These are phyloP conservation scores for Telmatochromis brichardi DNA, from an alignment of 2,113 vertebrate genomes.

Conservation along the genomic window DNA sequence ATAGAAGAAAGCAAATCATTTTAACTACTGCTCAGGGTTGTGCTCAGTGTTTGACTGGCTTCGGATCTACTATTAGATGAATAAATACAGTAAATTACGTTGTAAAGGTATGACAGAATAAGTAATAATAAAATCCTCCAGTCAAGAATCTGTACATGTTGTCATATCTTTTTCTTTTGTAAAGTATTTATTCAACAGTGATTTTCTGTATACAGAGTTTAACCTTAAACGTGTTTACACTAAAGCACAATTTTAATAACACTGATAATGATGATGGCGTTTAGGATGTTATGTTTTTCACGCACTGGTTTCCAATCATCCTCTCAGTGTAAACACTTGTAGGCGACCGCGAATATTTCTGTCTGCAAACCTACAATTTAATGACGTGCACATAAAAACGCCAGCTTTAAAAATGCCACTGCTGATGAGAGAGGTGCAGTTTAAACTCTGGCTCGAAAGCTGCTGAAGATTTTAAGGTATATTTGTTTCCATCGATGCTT, in stretches of 20 bases:
- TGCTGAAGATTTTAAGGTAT: neutral
- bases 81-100: neutral
- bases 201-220: neutral
- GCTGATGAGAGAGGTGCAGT: neutral
- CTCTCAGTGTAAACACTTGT: neutral
- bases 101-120: neutral
- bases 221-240: neutral
- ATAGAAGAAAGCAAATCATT: constrained; percentile 1
- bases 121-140: neutral
- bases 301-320: neutral
- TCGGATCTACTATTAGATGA: neutral
- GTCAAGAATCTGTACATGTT: neutral
- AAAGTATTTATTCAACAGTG: neutral
- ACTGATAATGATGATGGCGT: neutral
- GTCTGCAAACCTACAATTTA: neutral
- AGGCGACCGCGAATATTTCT: neutral
- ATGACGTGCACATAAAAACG: neutral
- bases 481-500: neutral
- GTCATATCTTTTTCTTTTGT: neutral
- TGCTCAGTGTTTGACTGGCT: neutral
- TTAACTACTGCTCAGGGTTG: neutral
- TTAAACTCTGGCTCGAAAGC: neutral
- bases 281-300: neutral
- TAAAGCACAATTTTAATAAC: neutral
- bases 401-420: neutral